A percentile compares a stretch with the other conserved stretches of the same genome.
These are phyloP conservation scores for Chloroceryle inda DNA, from an alignment of 2,797 vertebrate genomes.

Conservation along the genomic window DNA sequence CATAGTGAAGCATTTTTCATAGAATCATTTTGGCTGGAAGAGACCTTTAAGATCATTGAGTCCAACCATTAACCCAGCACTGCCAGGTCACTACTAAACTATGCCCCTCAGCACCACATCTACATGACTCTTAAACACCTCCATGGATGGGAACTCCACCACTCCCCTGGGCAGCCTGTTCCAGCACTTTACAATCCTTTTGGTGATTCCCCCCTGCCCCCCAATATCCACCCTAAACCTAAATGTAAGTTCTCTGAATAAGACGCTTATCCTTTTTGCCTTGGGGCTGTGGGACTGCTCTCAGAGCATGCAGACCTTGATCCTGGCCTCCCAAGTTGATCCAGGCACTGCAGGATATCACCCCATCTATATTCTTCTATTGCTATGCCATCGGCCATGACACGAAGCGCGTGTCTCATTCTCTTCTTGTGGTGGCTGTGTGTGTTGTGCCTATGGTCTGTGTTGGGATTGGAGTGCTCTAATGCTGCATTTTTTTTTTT, in stretches of 20 bases:
- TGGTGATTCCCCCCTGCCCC: not conserved
- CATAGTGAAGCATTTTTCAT: not conserved
- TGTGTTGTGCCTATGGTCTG: fast-evolving
- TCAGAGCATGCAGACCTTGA: not conserved
- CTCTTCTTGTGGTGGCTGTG: not conserved
- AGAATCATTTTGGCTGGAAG: not conserved
- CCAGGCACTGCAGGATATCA: not conserved
- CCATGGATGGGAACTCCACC: not conserved
- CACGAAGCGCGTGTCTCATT: not conserved
- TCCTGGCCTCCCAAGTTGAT: not conserved
- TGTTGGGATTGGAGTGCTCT: not conserved
- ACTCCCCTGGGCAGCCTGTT: not conserved
- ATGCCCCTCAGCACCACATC: not conserved
- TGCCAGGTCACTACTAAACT: not conserved
- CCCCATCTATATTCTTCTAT: not conserved
- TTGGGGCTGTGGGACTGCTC: not conserved
- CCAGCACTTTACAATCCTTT: not conserved
- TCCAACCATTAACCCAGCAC: not conserved
- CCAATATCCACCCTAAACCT: not conserved
- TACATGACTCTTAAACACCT: not conserved
- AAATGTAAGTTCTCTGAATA: not conserved
- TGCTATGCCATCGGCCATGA: not conserved
- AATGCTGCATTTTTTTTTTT: not conserved
- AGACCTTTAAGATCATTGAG: not conserved
- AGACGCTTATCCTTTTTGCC: not conserved